Percentiles rank a stretch among this genome's conserved stretches.
phyloP scores from a whole-genome alignment of 2,888 invertebrate genomes.

The Agrochola lychnidis region DNA sequence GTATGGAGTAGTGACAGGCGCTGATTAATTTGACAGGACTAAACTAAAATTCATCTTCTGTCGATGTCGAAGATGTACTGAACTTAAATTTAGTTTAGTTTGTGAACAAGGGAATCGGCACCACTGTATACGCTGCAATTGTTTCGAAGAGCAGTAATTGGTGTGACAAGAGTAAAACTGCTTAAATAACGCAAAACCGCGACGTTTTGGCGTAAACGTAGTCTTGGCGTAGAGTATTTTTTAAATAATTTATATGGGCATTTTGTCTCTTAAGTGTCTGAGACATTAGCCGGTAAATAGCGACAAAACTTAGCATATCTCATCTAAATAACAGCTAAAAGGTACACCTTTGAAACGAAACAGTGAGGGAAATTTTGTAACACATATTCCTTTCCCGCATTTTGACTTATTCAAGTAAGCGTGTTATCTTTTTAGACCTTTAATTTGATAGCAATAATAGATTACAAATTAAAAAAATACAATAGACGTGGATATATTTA shows the following conservation, averaged over 20 bases:
- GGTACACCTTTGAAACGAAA: background rate
- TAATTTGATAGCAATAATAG: background rate
- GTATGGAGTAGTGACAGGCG: no score
- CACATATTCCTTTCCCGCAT: background rate
- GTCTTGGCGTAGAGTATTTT: background rate
- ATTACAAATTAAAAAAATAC: no score
- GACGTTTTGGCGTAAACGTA: background rate
- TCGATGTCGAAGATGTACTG: no score
- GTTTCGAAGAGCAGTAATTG: background rate
- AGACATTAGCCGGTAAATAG: conserved; percentile 31
- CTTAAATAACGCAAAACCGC: background rate
- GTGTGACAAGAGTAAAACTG: background rate
- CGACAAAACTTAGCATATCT: conserved; percentile 11
- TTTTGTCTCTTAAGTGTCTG: conserved; percentile 30
- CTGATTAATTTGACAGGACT: no score
- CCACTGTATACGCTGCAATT: background rate
- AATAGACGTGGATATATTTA: no score
- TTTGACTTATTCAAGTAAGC: background rate
- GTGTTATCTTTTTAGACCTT: background rate
- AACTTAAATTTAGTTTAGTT: no score
- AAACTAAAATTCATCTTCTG: no score
- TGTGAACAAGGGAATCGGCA: no score
- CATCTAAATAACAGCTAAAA: background rate
- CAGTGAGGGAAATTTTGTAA: background rate
- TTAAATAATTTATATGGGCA: conserved; percentile 19